Evolutionary conservation across 1,140 invertebrate species (phyloP), one percentile per base, ranked within the genome.

Genomic region (Mesaphorura yosii): DNA sequence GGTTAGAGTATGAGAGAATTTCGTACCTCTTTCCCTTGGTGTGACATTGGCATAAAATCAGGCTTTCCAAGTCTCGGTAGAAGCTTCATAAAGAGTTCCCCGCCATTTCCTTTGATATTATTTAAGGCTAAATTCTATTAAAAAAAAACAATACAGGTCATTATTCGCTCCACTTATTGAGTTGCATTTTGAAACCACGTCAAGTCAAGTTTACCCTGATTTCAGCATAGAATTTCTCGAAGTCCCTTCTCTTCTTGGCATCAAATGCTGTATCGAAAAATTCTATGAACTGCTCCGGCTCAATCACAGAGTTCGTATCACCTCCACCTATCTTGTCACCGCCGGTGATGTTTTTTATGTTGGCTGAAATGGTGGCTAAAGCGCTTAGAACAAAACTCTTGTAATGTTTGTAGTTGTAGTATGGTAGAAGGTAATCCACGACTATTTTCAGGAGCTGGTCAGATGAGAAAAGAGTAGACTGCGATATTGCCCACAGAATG

Each of bases 331-430:
- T 41, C 7, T 25, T n/a, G 22, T 27, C 45, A 12, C 38, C 50
- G 14, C 27, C 27, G 23, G 47, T 34, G n/a, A 57, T 44, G 37
- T 49, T 44, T n/a, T n/a, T n/a, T n/a, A n/a, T n/a, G 10, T 31
- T 45, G 15, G 31, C 15, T 23, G 51, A 28, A 17, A 63, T 14
- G 15, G 54, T 29, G 5, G 23, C 22, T 3, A 63, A 46, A 22
- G 46, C 42, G 29, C 38, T 29, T 2, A 63, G 45, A 38, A 63
- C 46, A 28, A 63, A 63, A 31, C n/a, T 41, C 55, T 57, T 63
- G 53, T 59, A 63, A 29, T 63, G 60, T 34, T 63, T 63, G 44
- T 49, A 63, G 31, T 51, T 56, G 48, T 59, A 59, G 38, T 46
- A 63, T 15, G 60, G 60, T 10, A 63, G 41, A 12, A 63, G 38